These are phyloP conservation scores for Apodemia zela DNA, from an alignment of 2,888 invertebrate species.

Conservation along the genomic window DNA sequence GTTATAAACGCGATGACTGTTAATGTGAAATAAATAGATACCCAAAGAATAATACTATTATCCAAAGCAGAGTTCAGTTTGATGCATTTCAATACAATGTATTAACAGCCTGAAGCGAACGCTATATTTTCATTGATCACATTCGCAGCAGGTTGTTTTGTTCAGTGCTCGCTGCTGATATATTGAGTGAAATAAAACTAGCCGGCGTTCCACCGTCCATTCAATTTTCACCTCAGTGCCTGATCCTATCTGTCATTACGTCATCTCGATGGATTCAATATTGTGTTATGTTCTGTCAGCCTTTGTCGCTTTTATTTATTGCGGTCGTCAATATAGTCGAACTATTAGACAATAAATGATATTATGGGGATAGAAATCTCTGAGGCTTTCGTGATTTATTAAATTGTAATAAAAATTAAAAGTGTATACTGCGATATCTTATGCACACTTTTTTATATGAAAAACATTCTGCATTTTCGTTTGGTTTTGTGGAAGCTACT, in stretches of 20 bases:
- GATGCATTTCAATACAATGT: conserved; percentile 10
- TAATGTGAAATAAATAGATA: conserved; percentile 12
- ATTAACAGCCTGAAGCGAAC: conserved; percentile 13
- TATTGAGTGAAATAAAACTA: conserved; percentile 57
- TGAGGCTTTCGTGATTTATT: conserved; percentile 2
- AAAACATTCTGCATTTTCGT: too few species aligned
- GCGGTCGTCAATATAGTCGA: conserved; percentile 29
- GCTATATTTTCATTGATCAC: conserved; percentile 42
- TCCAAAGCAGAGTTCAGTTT: conserved; percentile 5
- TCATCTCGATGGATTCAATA: conserved; percentile 45
- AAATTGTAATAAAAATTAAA: background rate
- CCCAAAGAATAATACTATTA: conserved; percentile 8
- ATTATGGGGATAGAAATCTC: conserved; percentile 16
- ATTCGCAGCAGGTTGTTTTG: conserved; percentile 65
- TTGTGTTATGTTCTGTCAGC: conserved; percentile 41
- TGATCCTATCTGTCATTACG: conserved; percentile 61
- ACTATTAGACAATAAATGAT: conserved; percentile 14
- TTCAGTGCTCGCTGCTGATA: conserved; percentile 48
- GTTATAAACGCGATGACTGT: background rate
- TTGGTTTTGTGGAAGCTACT: too few species aligned
- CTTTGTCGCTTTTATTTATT: conserved; percentile 49
- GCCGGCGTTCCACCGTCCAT: conserved; percentile 44
- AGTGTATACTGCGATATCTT: too few species aligned
- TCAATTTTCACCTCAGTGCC: conserved; percentile 51
- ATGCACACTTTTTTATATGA: too few species aligned